Percentiles rank a stretch among this genome's conserved stretches.
Evolutionary conservation across 2,113 vertebrate species (phyloP).

Genomic region (Amphilophus citrinellus): DNA sequence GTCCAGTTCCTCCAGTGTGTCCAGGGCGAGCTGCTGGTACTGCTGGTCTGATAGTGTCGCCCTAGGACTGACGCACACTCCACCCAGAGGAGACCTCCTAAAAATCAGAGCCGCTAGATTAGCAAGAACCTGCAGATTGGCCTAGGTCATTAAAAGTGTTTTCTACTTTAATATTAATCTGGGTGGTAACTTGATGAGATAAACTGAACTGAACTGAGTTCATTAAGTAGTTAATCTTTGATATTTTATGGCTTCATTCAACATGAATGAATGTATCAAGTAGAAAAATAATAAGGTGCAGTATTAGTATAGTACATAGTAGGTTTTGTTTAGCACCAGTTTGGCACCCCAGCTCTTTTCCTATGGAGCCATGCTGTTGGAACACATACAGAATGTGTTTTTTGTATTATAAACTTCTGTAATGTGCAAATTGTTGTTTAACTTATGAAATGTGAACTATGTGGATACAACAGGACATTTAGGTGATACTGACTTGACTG

Average conservation of each 20-base stretch:
- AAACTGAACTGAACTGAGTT: not conserved
- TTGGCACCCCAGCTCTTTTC: not conserved
- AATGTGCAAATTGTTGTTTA: fast-evolving
- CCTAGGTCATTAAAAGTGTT: not conserved
- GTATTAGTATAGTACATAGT: not conserved
- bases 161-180: not conserved
- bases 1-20: constrained; percentile 93
- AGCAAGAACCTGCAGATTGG: not conserved
- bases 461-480: not conserved
- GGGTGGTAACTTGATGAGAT: not conserved
- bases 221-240: not conserved
- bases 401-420: not conserved
- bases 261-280: not conserved
- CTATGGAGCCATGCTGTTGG: not conserved
- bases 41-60: constrained; percentile 83
- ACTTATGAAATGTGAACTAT: not conserved
- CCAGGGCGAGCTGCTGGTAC: constrained; percentile 87
- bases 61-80: constrained; percentile 75
- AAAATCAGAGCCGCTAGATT: not conserved
- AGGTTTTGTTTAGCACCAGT: not conserved
- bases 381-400: not conserved
- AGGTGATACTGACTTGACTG: constrained; percentile 78
- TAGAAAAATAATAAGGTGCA: not conserved
- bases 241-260: not conserved
- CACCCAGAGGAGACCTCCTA: constrained; percentile 82